phyloP scores from a whole-genome alignment of 2,113 vertebrate species.

The Mesocricetus auratus region DNA sequence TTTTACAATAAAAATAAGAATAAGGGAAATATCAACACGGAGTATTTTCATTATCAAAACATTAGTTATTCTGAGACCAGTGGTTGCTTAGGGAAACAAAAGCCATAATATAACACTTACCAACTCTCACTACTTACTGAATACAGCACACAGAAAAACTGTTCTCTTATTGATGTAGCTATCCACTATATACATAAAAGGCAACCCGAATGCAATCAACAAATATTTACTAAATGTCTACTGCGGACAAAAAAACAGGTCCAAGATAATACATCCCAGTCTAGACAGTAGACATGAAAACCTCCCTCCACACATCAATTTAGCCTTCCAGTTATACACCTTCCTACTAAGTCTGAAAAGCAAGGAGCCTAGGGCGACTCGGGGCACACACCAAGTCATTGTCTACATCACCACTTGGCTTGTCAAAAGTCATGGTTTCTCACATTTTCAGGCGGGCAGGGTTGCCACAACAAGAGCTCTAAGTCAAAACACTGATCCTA shows the following conservation, averaged over 20 bases:
- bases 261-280: not conserved
- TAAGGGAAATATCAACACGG: not conserved
- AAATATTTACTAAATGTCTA: slow-evolving; percentile 2
- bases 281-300: not conserved
- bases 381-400: not conserved
- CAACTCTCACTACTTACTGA: not conserved
- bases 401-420: not conserved
- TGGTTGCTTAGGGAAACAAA: not conserved
- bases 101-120: not conserved
- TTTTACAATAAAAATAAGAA: slow-evolving; percentile 8
- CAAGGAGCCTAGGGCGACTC: not conserved
- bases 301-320: not conserved
- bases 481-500: not conserved
- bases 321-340: not conserved
- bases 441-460: not conserved
- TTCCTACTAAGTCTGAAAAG: not conserved
- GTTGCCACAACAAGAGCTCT: not conserved
- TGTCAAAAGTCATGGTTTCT: not conserved
- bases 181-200: slow-evolving; percentile 42
- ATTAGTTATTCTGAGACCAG: not conserved
- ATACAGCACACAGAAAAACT: not conserved
- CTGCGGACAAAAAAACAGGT: not conserved
- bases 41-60: not conserved
- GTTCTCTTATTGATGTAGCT: not conserved
- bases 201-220: slow-evolving; percentile 37